phyloP scores from a whole-genome alignment of 2,113 vertebrate genomes.

The Tylochromis polylepis region DNA sequence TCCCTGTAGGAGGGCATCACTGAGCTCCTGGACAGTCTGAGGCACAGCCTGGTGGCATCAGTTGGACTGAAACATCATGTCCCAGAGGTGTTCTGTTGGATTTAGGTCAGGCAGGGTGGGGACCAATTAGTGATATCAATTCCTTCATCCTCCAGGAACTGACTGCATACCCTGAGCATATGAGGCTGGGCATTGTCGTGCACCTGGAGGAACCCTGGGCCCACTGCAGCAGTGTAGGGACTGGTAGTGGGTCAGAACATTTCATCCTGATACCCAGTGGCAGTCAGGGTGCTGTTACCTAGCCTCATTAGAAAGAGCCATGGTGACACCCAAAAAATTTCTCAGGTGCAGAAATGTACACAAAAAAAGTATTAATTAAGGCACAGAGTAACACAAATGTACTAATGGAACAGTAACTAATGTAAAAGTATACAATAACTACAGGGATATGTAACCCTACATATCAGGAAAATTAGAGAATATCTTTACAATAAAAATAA shows the following conservation, averaged over 20 bases:
- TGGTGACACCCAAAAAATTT: fast-evolving
- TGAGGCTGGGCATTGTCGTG: fast-evolving
- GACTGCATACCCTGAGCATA: fast-evolving
- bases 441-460: not conserved
- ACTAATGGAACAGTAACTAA: fast-evolving
- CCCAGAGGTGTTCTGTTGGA: not conserved
- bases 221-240: not conserved
- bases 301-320: not conserved
- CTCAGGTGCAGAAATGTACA: not conserved
- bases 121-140: not conserved
- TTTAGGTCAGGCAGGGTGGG: not conserved
- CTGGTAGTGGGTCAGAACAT: fast-evolving
- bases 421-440: not conserved
- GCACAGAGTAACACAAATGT: fast-evolving
- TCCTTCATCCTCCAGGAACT: not conserved
- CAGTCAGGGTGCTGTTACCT: fast-evolving
- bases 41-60: not conserved
- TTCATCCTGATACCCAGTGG: not conserved
- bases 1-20: not conserved
- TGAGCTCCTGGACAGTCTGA: not conserved
- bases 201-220: not conserved
- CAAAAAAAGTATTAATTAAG: not conserved
- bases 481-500: not conserved
- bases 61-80: fast-evolving
- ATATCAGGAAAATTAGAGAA: not conserved